A percentile compares a stretch with the other conserved stretches of the same genome.
phyloP scores from a whole-genome alignment of 2,888 invertebrate species.

The Volucella zonaria region DNA sequence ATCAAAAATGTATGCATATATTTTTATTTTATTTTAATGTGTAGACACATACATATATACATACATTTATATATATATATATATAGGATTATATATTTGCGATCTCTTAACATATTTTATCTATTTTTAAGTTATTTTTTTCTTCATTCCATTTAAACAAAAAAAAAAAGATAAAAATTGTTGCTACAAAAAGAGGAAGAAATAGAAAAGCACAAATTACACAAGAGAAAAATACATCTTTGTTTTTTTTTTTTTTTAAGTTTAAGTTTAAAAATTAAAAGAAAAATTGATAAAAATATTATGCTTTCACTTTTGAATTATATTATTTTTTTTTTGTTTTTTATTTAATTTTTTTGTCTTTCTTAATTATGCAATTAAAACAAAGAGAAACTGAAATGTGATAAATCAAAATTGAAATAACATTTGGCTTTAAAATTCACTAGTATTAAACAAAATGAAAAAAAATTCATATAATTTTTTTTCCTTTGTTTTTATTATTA shows the following conservation, averaged over 20 bases:
- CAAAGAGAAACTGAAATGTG: conserved; percentile 74
- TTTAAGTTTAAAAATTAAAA: conserved; percentile 29
- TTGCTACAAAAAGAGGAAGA: conserved; percentile 32
- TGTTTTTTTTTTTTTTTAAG: conserved; percentile 38
- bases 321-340: conserved; percentile 62
- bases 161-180: conserved; percentile 34
- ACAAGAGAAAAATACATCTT: conserved; percentile 70
- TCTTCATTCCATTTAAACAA: conserved; percentile 73
- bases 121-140: conserved; percentile 72
- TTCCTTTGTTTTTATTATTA: conserved; percentile 51
- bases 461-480: conserved; percentile 30
- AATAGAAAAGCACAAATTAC: conserved; percentile 62
- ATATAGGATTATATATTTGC: conserved; percentile 71
- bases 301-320: conserved; percentile 61
- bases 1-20: conserved; percentile 52
- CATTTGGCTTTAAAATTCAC: conserved; percentile 68
- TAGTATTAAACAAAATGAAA: conserved; percentile 65
- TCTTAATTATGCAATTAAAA: conserved; percentile 67
- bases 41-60: conserved; percentile 66
- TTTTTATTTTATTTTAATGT: conserved; percentile 63
- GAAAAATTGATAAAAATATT: not conserved
- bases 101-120: conserved; percentile 74
- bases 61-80: conserved; percentile 60
- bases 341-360: conserved; percentile 60
- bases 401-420: conserved; percentile 71